Percentiles rank a stretch among this genome's conserved stretches.
These are phyloP conservation scores for Cygnus olor DNA, from an alignment of 2,797 vertebrate species.

Conservation along the genomic window DNA sequence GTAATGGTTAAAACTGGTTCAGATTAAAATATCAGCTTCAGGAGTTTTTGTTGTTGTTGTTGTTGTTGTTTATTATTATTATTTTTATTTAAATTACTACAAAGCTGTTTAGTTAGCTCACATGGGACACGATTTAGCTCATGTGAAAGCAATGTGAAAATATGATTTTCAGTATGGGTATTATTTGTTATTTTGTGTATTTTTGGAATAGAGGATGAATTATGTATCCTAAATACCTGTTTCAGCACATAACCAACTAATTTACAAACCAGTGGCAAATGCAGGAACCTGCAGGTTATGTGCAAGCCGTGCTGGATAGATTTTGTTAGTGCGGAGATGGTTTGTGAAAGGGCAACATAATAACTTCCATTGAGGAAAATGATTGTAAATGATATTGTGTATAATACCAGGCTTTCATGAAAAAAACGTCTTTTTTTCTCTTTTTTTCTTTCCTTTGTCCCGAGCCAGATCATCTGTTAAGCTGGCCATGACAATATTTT, in stretches of 20 bases:
- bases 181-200: conserved; percentile 15
- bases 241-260: background rate
- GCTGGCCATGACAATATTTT: background rate
- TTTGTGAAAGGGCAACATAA: background rate
- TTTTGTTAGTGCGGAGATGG: background rate
- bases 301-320: background rate
- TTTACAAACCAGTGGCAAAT: background rate
- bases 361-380: background rate
- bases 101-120: background rate
- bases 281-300: conserved; percentile 1
- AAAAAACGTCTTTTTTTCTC: background rate
- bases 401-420: background rate
- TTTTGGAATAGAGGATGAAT: conserved; percentile 35
- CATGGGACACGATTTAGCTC: background rate
- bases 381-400: background rate
- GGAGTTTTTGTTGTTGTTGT: background rate
- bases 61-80: too few relatives aligned
- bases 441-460: background rate
- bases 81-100: background rate
- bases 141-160: conserved; percentile 9
- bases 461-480: conserved; percentile 3
- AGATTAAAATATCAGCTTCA: background rate
- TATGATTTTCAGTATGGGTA: background rate
- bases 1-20: background rate
- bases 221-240: background rate